phyloP scores from a whole-genome alignment of 2,113 vertebrate genomes.

The Thomomys bottae region DNA sequence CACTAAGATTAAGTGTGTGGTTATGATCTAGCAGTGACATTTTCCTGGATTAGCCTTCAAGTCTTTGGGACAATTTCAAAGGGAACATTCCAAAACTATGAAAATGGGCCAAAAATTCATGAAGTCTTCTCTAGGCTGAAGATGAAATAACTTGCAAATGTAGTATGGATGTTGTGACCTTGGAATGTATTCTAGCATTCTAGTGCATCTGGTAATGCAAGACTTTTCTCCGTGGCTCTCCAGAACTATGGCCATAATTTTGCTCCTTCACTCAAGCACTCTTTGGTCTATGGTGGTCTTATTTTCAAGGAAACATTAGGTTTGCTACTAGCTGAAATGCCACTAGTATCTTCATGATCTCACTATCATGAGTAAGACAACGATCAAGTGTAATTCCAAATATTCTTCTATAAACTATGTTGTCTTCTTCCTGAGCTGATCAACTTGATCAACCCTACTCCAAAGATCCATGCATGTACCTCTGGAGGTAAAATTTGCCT shows the following conservation, averaged over 20 bases:
- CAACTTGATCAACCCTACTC: constrained; percentile 75
- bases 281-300: background rate
- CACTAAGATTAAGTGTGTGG: constrained; percentile 52
- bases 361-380: constrained; percentile 37
- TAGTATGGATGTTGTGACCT: background rate
- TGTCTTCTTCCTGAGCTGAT: constrained; percentile 74
- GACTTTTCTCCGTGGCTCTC: background rate
- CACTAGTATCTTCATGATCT: background rate
- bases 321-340: constrained; percentile 40
- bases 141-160: background rate
- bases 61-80: constrained; percentile 44
- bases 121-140: background rate
- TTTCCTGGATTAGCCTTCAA: constrained; percentile 37
- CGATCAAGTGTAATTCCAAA: constrained; percentile 71
- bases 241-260: background rate
- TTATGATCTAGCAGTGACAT: constrained; percentile 5
- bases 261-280: background rate
- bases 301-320: constrained; percentile 65
- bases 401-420: constrained; percentile 78
- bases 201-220: background rate
- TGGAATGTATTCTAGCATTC: background rate
- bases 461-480: constrained; percentile 76
- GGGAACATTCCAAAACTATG: background rate
- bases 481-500: constrained; percentile 76
- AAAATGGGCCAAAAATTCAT: background rate